A percentile compares a stretch with the other conserved stretches of the same genome.
These are phyloP conservation scores for Pinctada fucata DNA, from an alignment of 2,888 invertebrate species.

Conservation along the genomic window DNA sequence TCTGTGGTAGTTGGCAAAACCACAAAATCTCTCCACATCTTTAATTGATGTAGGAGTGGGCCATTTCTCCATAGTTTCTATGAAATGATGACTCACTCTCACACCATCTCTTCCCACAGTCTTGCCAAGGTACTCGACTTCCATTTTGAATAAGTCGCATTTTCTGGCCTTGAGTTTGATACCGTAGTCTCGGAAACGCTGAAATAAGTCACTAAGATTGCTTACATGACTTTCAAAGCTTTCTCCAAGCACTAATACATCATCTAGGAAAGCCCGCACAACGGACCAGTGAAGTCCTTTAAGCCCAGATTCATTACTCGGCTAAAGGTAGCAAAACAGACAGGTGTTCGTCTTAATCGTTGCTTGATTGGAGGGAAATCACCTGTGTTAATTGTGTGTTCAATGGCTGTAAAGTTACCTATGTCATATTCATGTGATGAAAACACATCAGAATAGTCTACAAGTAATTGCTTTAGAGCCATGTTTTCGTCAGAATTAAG, in stretches of 20 bases:
- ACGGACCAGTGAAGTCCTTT: background rate
- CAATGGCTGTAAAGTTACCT: background rate
- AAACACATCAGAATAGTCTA: background rate
- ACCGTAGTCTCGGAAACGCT: conserved; percentile 15
- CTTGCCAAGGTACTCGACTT: conserved; percentile 8
- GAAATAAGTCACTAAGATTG: background rate
- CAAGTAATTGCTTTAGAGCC: background rate
- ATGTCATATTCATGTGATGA: conserved; percentile 1
- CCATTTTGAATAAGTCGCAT: background rate
- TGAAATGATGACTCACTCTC: conserved; percentile 6
- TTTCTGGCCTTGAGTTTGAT: conserved; percentile 13
- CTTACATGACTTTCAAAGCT: background rate
- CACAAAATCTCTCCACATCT: conserved; percentile 16
- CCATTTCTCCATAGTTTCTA: conserved; percentile 9
- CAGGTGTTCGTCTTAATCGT: background rate
- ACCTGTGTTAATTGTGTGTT: background rate
- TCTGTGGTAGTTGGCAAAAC: conserved; percentile 22
- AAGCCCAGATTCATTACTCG: background rate
- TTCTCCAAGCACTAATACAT: background rate
- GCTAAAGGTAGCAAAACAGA: background rate
- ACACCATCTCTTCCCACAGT: conserved; percentile 2
- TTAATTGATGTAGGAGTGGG: background rate
- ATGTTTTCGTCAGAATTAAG: no score
- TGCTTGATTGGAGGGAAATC: background rate
- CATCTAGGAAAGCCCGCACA: background rate